Conservation (phyloP, 2,113 vertebrate genomes). For the Anas platyrhynchos region DNA sequence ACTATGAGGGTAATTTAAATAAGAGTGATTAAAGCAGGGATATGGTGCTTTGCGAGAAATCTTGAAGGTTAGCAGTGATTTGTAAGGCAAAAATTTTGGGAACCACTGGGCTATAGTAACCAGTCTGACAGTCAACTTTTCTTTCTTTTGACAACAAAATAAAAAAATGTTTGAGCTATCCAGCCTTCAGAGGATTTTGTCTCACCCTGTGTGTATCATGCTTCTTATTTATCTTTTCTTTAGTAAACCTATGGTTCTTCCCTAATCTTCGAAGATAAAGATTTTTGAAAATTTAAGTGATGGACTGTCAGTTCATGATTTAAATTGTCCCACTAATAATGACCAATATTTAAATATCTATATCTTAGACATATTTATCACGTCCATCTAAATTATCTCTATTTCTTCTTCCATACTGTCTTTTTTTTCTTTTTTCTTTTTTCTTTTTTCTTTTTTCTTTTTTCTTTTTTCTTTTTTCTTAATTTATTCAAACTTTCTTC, state of each 20-base stretch:
- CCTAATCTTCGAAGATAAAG: background rate
- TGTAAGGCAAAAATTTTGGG: background rate
- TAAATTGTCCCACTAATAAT: background rate
- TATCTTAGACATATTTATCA: background rate
- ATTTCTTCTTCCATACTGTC: background rate
- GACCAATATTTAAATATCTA: background rate
- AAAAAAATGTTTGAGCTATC: background rate
- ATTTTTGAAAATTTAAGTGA: background rate
- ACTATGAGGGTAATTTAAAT: background rate
- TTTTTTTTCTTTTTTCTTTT: background rate
- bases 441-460: background rate
- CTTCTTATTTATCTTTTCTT: background rate
- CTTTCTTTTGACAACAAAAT: background rate
- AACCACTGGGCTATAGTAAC: background rate
- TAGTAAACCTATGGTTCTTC: background rate
- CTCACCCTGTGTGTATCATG: fast-evolving
- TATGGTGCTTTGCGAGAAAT: background rate
- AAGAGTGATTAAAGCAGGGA: fast-evolving
- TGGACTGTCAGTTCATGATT: background rate
- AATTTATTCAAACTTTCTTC: background rate
- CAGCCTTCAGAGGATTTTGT: background rate
- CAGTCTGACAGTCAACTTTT: background rate
- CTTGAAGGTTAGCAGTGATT: background rate
- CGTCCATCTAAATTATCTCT: background rate
- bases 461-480: background rate